Base-by-base conservation (phyloP, 2,113 vertebrate genomes). In the Gadus chalcogrammus region DNA sequence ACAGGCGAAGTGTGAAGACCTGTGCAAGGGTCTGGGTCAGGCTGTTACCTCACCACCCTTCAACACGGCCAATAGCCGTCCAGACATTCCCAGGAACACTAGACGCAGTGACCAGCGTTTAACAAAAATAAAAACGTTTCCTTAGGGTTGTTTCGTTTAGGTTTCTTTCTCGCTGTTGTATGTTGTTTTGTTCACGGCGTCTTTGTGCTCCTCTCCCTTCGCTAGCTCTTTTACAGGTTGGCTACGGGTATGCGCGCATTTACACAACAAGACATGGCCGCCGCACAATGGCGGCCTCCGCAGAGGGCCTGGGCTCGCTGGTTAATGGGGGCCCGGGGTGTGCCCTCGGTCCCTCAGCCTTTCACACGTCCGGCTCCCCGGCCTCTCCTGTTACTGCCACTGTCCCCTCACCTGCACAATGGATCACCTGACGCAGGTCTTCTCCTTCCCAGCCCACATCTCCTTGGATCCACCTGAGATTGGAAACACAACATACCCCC, bases 341-440 rank as follows among this genome's bases (percentile, higher is more conserved):
- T 79, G 87, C 84, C 83, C 88, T 85, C 80, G 73, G 81, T 87
- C 80, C 76, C 79, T 78, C 70, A 80, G 88, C 84, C 89, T 92
- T 92, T 93, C 88, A 92, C 89, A 91, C 90, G 75, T 92, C 83
- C 83, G 89, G 87, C 79, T 81, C 85, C 81, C 71, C 70, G 38
- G 80, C 80, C 82, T 90, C 88, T 93, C 91, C 84, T 85, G 61
- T 93, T 93, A 91, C 92, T 68, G 84, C 85, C 83, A 91, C 91
- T 92, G 90, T 93, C 92, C 89, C 75, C 61, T 74, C 62, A 55
- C 18, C 69, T 20, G 78, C 90, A 93, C 91, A 93, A 92, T 91
- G 90, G 73, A 79, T 73, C 60, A 72, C 87, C 87, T 92, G 89
- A 92, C 86, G 90, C 85, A 90, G 79, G 42, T 80, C 85, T 84